phyloP scores from a whole-genome alignment of 2,797 vertebrate species.

The Scolopax bukidnonensis region DNA sequence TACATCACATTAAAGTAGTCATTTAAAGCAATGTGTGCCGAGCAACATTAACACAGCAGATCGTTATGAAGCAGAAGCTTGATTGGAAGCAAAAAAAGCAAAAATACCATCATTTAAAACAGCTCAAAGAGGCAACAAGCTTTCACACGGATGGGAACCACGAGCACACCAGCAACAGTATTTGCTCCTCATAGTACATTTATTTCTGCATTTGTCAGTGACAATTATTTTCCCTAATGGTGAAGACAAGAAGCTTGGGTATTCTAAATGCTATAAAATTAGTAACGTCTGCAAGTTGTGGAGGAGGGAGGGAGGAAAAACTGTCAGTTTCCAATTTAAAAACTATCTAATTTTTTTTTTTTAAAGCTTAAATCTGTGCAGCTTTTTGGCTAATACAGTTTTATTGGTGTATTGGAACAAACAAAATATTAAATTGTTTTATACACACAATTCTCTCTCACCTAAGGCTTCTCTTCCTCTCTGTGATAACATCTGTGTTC shows the following conservation, averaged over 20 bases:
- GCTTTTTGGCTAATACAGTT: neutral
- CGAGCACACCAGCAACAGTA: neutral
- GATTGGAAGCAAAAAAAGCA: conserved; percentile 22
- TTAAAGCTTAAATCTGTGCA: neutral
- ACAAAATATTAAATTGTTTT: neutral
- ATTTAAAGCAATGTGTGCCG: conserved; percentile 17
- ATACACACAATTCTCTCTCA: neutral
- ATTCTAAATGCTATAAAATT: conserved; percentile 22
- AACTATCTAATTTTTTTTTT: neutral
- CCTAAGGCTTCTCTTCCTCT: neutral
- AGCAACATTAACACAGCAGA: conserved; percentile 20
- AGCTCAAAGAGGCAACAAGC: conserved; percentile 45
- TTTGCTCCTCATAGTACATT: conserved; percentile 37
- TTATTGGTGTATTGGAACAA: neutral
- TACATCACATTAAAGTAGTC: neutral
- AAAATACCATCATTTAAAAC: conserved; percentile 25
- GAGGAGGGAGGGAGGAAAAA: conserved; percentile 19
- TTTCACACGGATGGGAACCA: conserved; percentile 45
- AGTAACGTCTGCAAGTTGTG: conserved; percentile 42
- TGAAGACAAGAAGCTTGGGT: conserved; percentile 38
- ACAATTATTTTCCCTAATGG: conserved; percentile 60
- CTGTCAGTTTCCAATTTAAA: conserved; percentile 33
- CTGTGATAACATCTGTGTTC: neutral
- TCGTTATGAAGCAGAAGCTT: conserved; percentile 42
- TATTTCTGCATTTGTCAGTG: conserved; percentile 57